Evolutionary conservation across 2,113 vertebrate species (phyloP).

Genomic region (Orycteropus afer): DNA sequence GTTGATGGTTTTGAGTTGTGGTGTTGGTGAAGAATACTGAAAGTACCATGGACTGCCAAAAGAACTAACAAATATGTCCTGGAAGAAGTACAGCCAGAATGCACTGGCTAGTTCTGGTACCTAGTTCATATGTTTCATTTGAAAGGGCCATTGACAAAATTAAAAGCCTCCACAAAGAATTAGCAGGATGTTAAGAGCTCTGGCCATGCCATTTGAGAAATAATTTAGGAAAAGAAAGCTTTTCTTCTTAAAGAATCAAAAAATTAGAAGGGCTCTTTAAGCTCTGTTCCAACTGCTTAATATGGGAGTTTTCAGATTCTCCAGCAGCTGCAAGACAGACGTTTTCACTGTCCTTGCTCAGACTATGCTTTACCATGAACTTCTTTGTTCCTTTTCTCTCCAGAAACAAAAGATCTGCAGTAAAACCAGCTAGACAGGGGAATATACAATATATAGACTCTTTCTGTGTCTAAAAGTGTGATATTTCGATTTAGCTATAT

Average conservation of each 20-base stretch:
- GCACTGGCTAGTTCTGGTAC: too few species aligned
- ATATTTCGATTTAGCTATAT: slow-evolving; percentile 10
- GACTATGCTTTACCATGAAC: background rate
- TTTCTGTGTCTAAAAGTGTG: slow-evolving; percentile 40
- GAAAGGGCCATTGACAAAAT: background rate
- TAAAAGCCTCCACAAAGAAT: slow-evolving; percentile 25
- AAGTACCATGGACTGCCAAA: too few species aligned
- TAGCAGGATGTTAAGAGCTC: background rate
- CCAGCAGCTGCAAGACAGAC: slow-evolving; percentile 33
- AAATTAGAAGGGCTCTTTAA: slow-evolving; percentile 39
- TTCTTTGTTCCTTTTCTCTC: background rate
- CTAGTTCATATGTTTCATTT: background rate
- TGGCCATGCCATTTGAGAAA: background rate
- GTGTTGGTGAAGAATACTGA: too few species aligned
- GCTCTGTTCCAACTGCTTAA: slow-evolving; percentile 30
- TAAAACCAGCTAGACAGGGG: background rate
- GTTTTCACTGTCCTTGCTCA: slow-evolving; percentile 29
- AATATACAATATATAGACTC: slow-evolving; percentile 15
- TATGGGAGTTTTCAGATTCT: slow-evolving; percentile 6
- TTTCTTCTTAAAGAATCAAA: slow-evolving; percentile 56
- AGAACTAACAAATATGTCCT: too few species aligned
- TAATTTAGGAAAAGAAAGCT: slow-evolving; percentile 44
- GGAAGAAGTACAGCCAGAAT: too few species aligned
- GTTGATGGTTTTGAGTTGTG: too few species aligned
- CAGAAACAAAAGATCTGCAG: slow-evolving; percentile 45